Evolutionary conservation across 2,888 invertebrate species (phyloP).

Genomic region (Sphaerophoria taeniata): DNA sequence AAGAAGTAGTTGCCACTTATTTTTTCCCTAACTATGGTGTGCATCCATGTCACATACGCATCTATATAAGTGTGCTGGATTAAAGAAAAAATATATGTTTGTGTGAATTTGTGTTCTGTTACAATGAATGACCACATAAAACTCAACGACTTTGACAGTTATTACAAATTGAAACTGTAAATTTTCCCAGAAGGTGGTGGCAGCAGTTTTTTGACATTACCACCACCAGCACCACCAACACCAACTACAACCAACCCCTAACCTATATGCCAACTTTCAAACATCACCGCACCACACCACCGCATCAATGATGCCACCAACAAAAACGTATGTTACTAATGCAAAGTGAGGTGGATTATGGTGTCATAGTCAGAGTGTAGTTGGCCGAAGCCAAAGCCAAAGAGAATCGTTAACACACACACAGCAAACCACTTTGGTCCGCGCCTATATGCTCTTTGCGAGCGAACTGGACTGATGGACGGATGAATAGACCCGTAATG

Average conservation of each 20-base stretch:
- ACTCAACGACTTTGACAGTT: conserved; percentile 78
- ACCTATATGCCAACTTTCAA: conserved; percentile 56
- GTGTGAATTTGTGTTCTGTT: conserved; percentile 42
- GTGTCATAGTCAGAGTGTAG: conserved; percentile 53
- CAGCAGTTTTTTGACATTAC: conserved; percentile 51
- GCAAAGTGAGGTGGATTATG: conserved; percentile 71
- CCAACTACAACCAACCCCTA: conserved; percentile 16
- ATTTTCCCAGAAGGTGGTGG: conserved; percentile 73
- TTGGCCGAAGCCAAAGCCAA: conserved; percentile 45
- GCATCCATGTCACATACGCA: not conserved
- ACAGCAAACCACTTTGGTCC: conserved; percentile 4
- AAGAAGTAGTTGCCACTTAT: conserved; percentile 6
- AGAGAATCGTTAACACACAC: conserved; percentile 39
- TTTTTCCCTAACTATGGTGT: not conserved
- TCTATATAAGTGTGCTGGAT: not conserved
- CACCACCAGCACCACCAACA: conserved; percentile 8
- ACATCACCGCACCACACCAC: not conserved
- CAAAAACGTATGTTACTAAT: conserved; percentile 38
- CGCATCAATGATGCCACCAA: not conserved
- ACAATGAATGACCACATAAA: conserved; percentile 79
- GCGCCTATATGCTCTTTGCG: conserved; percentile 17
- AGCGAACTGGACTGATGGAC: conserved; percentile 33
- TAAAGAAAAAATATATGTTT: conserved; percentile 4
- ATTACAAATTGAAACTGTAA: conserved; percentile 79
- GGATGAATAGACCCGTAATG: conserved; percentile 51